These are phyloP conservation scores for Tiliacea aurago DNA, from an alignment of 2,888 invertebrate species.

Conservation along the genomic window DNA sequence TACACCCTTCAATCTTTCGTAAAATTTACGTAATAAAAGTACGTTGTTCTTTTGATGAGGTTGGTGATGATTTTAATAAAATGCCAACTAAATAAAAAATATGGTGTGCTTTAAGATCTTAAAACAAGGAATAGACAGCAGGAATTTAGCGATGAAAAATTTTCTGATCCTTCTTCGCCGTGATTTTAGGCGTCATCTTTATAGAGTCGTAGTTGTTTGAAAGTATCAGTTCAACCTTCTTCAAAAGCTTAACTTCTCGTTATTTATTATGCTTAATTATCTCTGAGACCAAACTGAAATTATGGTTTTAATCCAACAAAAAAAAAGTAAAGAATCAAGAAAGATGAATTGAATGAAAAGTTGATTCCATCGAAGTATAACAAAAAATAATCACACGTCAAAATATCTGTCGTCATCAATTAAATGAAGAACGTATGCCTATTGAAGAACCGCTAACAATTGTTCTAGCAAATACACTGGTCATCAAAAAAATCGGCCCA, in stretches of 20 bases:
- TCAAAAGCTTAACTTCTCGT: not conserved
- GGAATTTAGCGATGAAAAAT: not conserved
- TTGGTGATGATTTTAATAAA: not conserved
- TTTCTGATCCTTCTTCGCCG: not conserved
- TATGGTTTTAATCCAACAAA: not conserved
- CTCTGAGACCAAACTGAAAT: not conserved
- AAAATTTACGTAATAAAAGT: too few relatives aligned
- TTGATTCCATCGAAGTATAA: not conserved
- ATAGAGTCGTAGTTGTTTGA: not conserved
- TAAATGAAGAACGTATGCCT: constrained; percentile 35
- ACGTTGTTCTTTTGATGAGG: not conserved
- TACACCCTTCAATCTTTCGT: too few relatives aligned
- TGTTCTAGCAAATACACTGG: constrained; percentile 37
- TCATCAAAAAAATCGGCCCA: too few relatives aligned
- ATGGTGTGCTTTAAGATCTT: not conserved
- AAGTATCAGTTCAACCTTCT: not conserved
- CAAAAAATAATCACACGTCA: constrained; percentile 39
- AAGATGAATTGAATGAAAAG: constrained; percentile 4
- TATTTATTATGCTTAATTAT: not conserved
- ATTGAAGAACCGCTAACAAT: constrained; percentile 19
- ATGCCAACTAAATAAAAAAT: not conserved
- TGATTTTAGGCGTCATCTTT: constrained; percentile 11
- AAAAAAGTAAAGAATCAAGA: not conserved
- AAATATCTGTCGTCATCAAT: constrained; percentile 28
- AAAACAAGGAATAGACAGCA: too few relatives aligned